Base-by-base conservation (phyloP, 2,888 invertebrate species). In the Melolontha melolontha region DNA sequence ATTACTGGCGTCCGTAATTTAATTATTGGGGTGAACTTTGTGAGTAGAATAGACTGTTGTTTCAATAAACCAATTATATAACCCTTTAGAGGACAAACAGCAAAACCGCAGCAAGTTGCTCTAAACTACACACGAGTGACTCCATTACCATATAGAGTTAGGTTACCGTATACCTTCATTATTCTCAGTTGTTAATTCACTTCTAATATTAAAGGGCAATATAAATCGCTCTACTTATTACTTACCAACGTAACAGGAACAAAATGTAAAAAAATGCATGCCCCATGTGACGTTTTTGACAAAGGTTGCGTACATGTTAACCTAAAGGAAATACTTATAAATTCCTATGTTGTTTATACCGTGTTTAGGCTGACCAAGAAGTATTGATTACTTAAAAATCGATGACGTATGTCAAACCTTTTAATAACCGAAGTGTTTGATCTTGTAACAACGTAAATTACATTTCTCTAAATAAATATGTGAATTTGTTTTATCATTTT, bases 41-140 rank as follows among this genome's bases (percentile, higher is more conserved):
- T 73, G 72, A 73, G 69, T 75, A 64, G 41, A 68, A 69, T 74
- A 75, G 75, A 75, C 74, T 75, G 76, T 77, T 78, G 77, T 77
- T 77, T 76, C 78, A 73, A 78, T 79, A 79, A 79, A 78, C 78
- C 76, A 79, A 79, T 79, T 79, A 78, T 57, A 69, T 74, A 77
- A 78, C 79, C 78, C 78, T 77, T 78, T 74, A 75, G 72, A 76
- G 74, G 74, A 76, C 77, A 76, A 76, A 77, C 75, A 77, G 73
- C 71, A 73, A 76, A 77, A 66, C 77, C 77, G 71, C 77, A 74
- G 70, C 71, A 76, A 74, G 74, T 76, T 75, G 72, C 68, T 68
- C 69, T 73, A 74, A 76, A 76, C 76, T 74, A 71, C 70, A 72
- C 71, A 70, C 72, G 69, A 68, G 67, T 67, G 71, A 67, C 67